A percentile compares a stretch with the other conserved stretches of the same genome.
Conservation (phyloP, 2,888 invertebrate genomes). For the Congeria kusceri region DNA sequence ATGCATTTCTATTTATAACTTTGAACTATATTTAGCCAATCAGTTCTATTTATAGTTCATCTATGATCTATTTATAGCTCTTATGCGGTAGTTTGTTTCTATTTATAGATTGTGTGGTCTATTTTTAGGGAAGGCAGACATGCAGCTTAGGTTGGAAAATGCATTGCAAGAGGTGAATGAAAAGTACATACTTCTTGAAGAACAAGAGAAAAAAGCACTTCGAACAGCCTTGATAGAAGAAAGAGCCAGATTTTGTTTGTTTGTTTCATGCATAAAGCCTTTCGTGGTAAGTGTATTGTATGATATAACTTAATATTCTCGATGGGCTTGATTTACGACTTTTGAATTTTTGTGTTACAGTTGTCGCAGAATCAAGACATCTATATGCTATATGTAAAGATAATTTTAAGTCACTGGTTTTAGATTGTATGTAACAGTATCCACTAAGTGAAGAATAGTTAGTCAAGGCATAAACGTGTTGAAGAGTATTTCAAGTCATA, state of each 20-base stretch:
- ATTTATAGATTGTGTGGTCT: slow-evolving; percentile 27
- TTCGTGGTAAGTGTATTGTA: slow-evolving; percentile 89
- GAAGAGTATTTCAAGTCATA: too few species aligned
- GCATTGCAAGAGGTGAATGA: slow-evolving; percentile 93
- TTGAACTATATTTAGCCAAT: not conserved
- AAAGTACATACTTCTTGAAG: slow-evolving; percentile 92
- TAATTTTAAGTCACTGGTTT: too few species aligned
- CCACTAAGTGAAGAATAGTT: too few species aligned
- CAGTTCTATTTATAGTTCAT: not conserved
- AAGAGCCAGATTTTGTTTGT: slow-evolving; percentile 94
- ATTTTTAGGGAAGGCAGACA: slow-evolving; percentile 83
- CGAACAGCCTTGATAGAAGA: slow-evolving; percentile 97
- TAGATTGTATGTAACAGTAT: too few species aligned
- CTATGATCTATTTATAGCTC: not conserved
- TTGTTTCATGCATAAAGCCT: slow-evolving; percentile 96
- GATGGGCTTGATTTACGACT: too few species aligned
- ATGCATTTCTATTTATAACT: not conserved
- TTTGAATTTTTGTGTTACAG: too few species aligned
- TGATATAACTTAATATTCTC: too few species aligned
- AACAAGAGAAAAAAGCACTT: slow-evolving; percentile 96
- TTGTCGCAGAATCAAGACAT: too few species aligned
- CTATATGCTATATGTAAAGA: too few species aligned
- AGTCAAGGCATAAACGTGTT: too few species aligned
- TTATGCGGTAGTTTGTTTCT: not conserved
- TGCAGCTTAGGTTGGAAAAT: slow-evolving; percentile 86